These are phyloP conservation scores for Aethes cnicana DNA, from an alignment of 2,888 invertebrate genomes.

Conservation along the genomic window DNA sequence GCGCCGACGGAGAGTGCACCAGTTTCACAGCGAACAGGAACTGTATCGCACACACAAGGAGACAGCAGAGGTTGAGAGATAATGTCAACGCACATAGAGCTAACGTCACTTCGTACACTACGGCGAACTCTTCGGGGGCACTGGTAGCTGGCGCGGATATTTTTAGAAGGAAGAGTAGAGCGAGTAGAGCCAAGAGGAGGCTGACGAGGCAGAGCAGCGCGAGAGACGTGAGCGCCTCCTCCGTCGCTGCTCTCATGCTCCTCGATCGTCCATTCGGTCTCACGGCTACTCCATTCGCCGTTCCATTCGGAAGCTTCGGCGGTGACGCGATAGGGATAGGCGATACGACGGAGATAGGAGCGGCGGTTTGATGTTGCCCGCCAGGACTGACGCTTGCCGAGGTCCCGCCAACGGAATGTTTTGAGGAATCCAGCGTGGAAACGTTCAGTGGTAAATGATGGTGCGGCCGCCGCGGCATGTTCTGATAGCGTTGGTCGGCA, in stretches of 20 bases:
- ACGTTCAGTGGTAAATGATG: constrained; percentile 86
- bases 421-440: constrained; percentile 85
- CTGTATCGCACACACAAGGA: constrained; percentile 96
- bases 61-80: constrained; percentile 93
- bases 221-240: constrained; percentile 91
- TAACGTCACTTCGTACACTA: constrained; percentile 95
- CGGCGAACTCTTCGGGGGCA: constrained; percentile 90
- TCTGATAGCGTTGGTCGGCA: constrained; percentile 81
- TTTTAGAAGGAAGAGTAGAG: constrained; percentile 92
- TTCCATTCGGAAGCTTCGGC: constrained; percentile 77
- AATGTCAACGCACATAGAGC: constrained; percentile 94
- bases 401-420: constrained; percentile 84
- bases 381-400: constrained; percentile 83
- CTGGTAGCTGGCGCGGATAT: constrained; percentile 87
- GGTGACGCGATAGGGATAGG: constrained; percentile 64
- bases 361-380: constrained; percentile 52
- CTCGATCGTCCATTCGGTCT: constrained; percentile 60
- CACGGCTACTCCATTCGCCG: constrained; percentile 79
- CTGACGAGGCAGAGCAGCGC: constrained; percentile 93
- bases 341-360: constrained; percentile 20
- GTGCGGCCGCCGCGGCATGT: constrained; percentile 82
- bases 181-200: constrained; percentile 90
- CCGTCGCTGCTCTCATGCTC: constrained; percentile 67
- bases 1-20: constrained; percentile 92
- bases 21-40: constrained; percentile 96